A percentile compares a stretch with the other conserved stretches of the same genome.
Conservation (phyloP, 1,140 invertebrate genomes). For the Melanaphis sacchari region DNA sequence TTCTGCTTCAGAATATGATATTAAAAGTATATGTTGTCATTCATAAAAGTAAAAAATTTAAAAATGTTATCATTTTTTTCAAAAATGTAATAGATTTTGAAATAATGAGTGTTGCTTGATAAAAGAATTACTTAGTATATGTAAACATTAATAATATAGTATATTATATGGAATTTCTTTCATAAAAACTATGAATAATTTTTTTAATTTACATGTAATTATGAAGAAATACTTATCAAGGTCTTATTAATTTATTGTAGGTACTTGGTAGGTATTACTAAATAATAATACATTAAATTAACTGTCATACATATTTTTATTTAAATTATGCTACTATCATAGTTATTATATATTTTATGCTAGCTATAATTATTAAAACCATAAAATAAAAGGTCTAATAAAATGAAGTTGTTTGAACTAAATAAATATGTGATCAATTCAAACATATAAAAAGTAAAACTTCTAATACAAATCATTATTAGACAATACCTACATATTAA, state of each 20-base stretch:
- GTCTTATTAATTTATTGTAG: background rate
- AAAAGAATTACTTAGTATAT: too few species aligned
- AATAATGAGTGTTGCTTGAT: too few species aligned
- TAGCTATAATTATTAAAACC: background rate
- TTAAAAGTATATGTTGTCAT: too few species aligned
- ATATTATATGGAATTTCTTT: background rate
- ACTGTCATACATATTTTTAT: background rate
- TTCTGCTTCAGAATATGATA: too few species aligned
- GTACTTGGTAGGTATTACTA: background rate
- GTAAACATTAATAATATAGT: too few species aligned
- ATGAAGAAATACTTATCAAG: conserved; percentile 17
- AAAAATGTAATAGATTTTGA: too few species aligned
- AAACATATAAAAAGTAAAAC: background rate
- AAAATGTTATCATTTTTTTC: too few species aligned
- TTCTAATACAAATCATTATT: background rate
- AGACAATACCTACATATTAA: background rate
- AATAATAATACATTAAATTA: background rate
- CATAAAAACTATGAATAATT: background rate
- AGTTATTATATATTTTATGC: background rate
- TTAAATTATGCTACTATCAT: background rate
- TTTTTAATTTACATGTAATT: background rate
- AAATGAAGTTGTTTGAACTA: too few species aligned
- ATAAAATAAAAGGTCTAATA: background rate
- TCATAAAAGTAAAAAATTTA: too few species aligned
- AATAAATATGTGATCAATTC: background rate